phyloP scores from a whole-genome alignment of 2,113 vertebrate species.

The Amblyornis subalaris region DNA sequence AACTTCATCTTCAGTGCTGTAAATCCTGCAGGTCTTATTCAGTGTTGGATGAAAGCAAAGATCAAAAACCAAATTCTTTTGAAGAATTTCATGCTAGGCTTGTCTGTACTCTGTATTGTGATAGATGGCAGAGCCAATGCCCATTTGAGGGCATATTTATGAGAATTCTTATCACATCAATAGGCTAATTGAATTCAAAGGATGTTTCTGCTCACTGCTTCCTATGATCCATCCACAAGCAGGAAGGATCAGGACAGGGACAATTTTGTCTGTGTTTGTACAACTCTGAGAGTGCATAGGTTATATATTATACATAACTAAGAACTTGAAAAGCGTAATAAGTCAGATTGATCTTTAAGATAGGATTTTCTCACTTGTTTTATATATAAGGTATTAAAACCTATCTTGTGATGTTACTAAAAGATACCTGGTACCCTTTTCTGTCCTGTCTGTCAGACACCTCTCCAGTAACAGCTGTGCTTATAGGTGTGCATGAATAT shows the following conservation, averaged over 20 bases:
- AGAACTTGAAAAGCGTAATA: background rate
- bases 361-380: background rate
- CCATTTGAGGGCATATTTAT: background rate
- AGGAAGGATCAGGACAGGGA: background rate
- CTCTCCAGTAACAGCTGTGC: background rate
- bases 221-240: background rate
- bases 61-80: background rate
- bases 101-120: background rate
- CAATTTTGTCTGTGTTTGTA: background rate
- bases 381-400: background rate
- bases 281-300: background rate
- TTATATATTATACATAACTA: background rate
- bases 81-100: constrained; percentile 4
- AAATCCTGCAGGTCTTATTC: background rate
- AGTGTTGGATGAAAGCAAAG: background rate
- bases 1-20: background rate
- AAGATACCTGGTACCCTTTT: background rate
- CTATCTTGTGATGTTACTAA: background rate
- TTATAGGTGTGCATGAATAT: background rate
- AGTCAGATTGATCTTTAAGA: background rate
- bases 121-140: background rate
- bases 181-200: background rate
- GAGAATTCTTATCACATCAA: background rate
- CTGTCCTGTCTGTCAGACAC: background rate
- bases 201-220: background rate